Percentiles rank a stretch among this genome's conserved stretches.
Evolutionary conservation across 2,113 vertebrate genomes (phyloP).

Genomic region (Myotis lucifugus): DNA sequence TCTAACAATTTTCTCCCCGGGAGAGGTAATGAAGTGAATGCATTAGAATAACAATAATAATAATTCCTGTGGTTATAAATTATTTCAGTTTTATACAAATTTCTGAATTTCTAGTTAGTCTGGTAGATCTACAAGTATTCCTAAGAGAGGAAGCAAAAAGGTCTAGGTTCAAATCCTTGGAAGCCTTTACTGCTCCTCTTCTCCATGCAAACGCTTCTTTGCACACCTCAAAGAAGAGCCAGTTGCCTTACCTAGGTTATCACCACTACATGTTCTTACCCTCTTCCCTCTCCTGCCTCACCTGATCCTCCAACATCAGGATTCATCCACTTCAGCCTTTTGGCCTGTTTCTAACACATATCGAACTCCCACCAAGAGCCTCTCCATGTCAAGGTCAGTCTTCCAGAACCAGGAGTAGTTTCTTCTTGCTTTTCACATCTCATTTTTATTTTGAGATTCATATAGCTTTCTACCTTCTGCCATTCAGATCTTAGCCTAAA

Average conservation of each 20-base stretch:
- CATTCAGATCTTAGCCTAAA: neutral
- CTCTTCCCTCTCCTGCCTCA: neutral
- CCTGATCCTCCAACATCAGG: neutral
- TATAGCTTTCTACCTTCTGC: neutral
- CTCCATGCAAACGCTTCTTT: neutral
- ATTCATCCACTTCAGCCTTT: neutral
- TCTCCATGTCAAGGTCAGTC: neutral
- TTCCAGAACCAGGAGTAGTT: rapidly evolving
- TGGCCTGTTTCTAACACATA: neutral
- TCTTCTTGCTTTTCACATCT: neutral
- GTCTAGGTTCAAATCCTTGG: too few species aligned
- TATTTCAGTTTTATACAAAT: constrained; percentile 18
- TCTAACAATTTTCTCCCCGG: constrained; percentile 71
- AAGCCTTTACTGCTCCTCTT: neutral
- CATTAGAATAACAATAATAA: constrained; percentile 48
- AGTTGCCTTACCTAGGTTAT: rapidly evolving
- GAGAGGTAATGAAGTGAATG: constrained; percentile 44
- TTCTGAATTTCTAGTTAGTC: neutral
- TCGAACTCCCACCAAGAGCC: too few species aligned
- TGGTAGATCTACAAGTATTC: neutral
- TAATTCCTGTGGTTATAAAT: constrained; percentile 28
- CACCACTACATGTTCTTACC: rapidly evolving
- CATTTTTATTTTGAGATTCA: neutral
- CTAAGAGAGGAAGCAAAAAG: neutral
- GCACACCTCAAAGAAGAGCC: rapidly evolving